Conservation (phyloP, 2,888 invertebrate genomes). For the Polydrusus pterygomalis region DNA sequence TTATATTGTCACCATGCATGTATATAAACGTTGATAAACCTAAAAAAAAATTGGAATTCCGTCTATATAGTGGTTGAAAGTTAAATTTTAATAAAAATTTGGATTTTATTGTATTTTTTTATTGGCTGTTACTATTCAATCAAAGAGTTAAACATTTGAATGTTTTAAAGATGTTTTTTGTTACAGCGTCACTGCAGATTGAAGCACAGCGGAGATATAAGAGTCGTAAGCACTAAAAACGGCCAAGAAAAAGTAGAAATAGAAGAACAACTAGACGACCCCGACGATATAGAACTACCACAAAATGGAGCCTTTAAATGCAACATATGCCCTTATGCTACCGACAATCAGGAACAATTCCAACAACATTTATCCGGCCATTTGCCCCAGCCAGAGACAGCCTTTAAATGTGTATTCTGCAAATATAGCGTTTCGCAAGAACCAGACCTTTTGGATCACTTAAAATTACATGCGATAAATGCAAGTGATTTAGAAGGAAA, state of each 20-base stretch:
- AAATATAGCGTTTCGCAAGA: slow-evolving; percentile 85
- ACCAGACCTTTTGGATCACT: slow-evolving; percentile 81
- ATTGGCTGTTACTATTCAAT: too few relatives aligned
- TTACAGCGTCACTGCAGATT: slow-evolving; percentile 85
- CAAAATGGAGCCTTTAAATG: slow-evolving; percentile 74
- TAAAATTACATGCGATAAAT: slow-evolving; percentile 74
- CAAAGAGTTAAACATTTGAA: neutral
- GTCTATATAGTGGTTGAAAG: too few relatives aligned
- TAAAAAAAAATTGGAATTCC: too few relatives aligned
- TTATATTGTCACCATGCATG: neutral
- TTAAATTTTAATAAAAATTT: too few relatives aligned
- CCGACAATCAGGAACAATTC: slow-evolving; percentile 76
- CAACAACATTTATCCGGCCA: slow-evolving; percentile 82
- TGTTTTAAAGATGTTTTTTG: slow-evolving; percentile 38
- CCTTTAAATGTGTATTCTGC: slow-evolving; percentile 87
- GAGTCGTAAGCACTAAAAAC: slow-evolving; percentile 77
- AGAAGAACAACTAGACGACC: slow-evolving; percentile 68
- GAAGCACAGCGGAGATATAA: slow-evolving; percentile 85
- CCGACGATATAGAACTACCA: slow-evolving; percentile 68
- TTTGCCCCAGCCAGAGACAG: slow-evolving; percentile 77
- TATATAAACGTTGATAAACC: neutral
- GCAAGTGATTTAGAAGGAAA: slow-evolving; percentile 72
- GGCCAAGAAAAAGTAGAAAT: slow-evolving; percentile 72
- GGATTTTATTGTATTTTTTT: too few relatives aligned
- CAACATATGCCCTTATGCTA: slow-evolving; percentile 83